phyloP scores from a whole-genome alignment of 2,113 vertebrate genomes.

The Clarias macrocephalus region DNA sequence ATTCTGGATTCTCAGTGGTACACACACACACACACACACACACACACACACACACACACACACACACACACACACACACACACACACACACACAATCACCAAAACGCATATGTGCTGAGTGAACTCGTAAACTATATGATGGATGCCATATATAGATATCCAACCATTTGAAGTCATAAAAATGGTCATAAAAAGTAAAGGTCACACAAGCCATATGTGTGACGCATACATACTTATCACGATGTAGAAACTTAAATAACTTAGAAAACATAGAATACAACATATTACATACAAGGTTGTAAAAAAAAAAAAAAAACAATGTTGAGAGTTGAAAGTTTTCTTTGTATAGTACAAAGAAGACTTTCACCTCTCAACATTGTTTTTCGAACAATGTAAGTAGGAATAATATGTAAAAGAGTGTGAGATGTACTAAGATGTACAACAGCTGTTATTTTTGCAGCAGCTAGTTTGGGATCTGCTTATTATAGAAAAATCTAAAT shows the following conservation, averaged over 20 bases:
- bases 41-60: background rate
- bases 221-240: background rate
- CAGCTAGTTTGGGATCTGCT: background rate
- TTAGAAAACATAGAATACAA: background rate
- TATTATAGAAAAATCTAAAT: background rate
- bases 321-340: no score
- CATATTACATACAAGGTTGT: background rate
- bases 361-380: no score
- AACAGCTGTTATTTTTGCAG: background rate
- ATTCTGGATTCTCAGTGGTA: background rate
- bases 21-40: background rate
- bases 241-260: background rate
- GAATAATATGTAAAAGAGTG: background rate
- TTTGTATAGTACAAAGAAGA: no score
- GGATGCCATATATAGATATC: constrained; percentile 40
- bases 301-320: no score
- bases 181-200: constrained; percentile 16
- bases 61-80: background rate
- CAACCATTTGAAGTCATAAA: constrained; percentile 22
- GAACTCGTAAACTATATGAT: constrained; percentile 39
- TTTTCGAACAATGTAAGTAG: background rate
- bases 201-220: constrained; percentile 8
- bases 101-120: constrained; percentile 4
- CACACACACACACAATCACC: no score
- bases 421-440: background rate